Evolutionary conservation across 2,113 vertebrate genomes (phyloP), one percentile per base, ranked within the genome.

Genomic region (Eudorcas thomsonii): DNA sequence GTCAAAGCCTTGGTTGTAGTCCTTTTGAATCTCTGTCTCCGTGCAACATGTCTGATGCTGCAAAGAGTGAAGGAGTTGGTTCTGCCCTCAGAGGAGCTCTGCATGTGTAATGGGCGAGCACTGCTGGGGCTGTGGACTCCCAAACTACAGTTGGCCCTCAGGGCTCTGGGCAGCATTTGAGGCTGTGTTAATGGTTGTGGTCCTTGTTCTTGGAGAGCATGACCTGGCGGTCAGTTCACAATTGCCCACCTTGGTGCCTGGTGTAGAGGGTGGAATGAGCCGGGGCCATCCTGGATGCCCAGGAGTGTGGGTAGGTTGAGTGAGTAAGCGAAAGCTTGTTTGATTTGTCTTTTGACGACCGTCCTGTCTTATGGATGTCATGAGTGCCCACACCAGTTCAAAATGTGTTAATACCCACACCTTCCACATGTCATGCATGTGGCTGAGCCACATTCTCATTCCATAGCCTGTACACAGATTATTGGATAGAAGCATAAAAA

Each of bases 21-120:
- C 30, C 39, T 64, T 17, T 9, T 36, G 30, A 36, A 5, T 52
- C 48, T 30, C 39, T 26, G 55, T 33, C 33, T 26, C 33, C 48
- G 33, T 8, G 83, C 36, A 43, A 52, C 19, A 30, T 5, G 54
- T 33, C 74, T 21, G n/a, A 13, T 12, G 5, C 36, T 14, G 30
- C 17, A 15, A 36, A 52, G 39, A 74, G 17, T 2, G 59, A 59
- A 36, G n/a, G 59, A 23, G 39, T 3, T 4, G 60, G 92, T 39
- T 25, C 36, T 13, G 33, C 16, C 36, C 13, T 33, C 2, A 13
- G 0, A 13, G 48, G 25, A 43, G 36, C 48, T 36, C 48, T 15
- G 48, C 2, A 0, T 10, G 33, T 23, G 48, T 39, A 7, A 2
- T 15, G 77, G 39, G 2, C 15, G 48, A 67, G 52, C 21, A 17